phyloP scores from a whole-genome alignment of 2,113 vertebrate genomes.

The Esox niger region DNA sequence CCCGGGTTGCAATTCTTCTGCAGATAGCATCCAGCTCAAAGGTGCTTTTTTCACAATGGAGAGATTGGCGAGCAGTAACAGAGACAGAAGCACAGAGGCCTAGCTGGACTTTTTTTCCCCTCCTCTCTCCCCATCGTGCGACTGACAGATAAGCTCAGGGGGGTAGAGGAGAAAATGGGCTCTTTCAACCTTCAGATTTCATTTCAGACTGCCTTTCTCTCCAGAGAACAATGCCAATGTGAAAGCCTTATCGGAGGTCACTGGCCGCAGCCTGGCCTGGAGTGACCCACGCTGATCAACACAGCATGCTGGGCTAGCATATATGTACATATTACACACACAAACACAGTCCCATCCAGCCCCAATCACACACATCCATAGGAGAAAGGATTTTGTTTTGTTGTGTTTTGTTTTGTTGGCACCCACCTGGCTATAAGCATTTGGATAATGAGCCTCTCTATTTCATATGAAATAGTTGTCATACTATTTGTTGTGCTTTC shows the following conservation, averaged over 20 bases:
- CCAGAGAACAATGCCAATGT: constrained; percentile 56
- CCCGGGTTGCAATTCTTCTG: not conserved
- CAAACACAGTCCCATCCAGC: not conserved
- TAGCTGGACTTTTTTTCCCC: not conserved
- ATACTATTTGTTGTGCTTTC: constrained; percentile 33
- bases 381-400: too few species aligned
- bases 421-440: constrained; percentile 7
- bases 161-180: constrained; percentile 41
- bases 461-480: constrained; percentile 43
- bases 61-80: constrained; percentile 11
- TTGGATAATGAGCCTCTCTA: constrained; percentile 48
- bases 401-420: constrained; percentile 32
- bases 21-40: not conserved
- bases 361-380: too few species aligned
- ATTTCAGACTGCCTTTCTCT: constrained; percentile 59
- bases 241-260: constrained; percentile 50
- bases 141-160: constrained; percentile 52
- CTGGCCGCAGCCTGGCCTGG: constrained; percentile 35
- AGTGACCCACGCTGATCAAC: constrained; percentile 8
- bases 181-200: constrained; percentile 63
- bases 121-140: constrained; percentile 40
- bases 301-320: not conserved
- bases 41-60: not conserved
- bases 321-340: not conserved
- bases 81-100: not conserved